Conservation (phyloP, 2,888 invertebrate species). For the Drosophila engyochracea region DNA sequence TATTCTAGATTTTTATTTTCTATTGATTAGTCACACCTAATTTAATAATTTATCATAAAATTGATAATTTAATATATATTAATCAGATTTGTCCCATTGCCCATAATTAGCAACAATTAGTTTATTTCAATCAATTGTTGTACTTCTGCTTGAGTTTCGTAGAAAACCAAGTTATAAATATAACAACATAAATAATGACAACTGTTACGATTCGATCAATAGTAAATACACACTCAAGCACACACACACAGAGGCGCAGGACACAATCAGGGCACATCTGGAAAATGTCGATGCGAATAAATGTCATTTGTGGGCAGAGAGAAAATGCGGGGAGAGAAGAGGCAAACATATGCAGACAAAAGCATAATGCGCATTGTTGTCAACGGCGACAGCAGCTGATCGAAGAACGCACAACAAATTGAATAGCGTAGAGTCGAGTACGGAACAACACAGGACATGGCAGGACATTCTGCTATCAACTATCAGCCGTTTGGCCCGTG, state of each 20-base stretch:
- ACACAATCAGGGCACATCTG: constrained; percentile 46
- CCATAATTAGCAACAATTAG: background rate
- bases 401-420: constrained; percentile 47
- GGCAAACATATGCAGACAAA: constrained; percentile 30
- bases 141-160: background rate
- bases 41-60: background rate
- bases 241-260: constrained; percentile 1
- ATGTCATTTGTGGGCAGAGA: constrained; percentile 39
- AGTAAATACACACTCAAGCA: constrained; percentile 5
- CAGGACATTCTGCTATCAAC: background rate
- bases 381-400: constrained; percentile 69
- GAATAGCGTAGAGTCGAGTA: constrained; percentile 38
- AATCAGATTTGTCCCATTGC: background rate
- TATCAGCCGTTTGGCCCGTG: constrained; percentile 63
- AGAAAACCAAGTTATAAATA: background rate
- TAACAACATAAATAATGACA: background rate
- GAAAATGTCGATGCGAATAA: constrained; percentile 38
- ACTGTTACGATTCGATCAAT: constrained; percentile 35
- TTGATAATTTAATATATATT: too few species aligned
- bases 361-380: constrained; percentile 56
- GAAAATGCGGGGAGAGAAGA: background rate
- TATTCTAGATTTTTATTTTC: background rate
- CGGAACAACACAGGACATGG: background rate
- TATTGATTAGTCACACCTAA: rapidly evolving
- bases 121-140: background rate